Percentiles rank a stretch among this genome's conserved stretches.
phyloP scores from a whole-genome alignment of 2,113 vertebrate genomes.

The Anhinga rufa region DNA sequence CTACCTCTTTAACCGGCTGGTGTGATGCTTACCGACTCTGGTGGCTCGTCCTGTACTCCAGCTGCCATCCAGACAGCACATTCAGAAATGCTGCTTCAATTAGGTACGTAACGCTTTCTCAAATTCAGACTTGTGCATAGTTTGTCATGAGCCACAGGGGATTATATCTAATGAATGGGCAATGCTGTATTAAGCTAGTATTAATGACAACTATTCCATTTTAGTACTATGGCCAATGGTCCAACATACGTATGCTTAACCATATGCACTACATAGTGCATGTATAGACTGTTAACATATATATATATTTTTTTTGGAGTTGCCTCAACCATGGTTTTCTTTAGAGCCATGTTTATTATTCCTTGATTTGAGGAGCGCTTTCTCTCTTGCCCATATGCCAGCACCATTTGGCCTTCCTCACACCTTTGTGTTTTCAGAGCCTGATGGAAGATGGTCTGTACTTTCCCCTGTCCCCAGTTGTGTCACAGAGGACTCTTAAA shows the following conservation, averaged over 20 bases:
- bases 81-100: not conserved
- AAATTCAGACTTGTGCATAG: not conserved
- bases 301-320: not conserved
- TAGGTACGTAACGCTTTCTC: not conserved
- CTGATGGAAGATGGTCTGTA: not conserved
- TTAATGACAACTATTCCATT: not conserved
- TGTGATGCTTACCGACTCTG: not conserved
- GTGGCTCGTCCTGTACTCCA: not conserved
- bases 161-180: not conserved
- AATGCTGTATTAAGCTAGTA: not conserved
- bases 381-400: not conserved
- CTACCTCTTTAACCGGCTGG: not conserved
- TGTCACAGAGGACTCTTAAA: not conserved
- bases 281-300: not conserved
- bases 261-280: not conserved
- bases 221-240: not conserved
- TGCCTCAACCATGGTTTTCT: not conserved
- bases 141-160: rapidly evolving
- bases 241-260: not conserved
- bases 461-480: not conserved
- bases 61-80: not conserved
- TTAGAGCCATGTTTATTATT: not conserved
- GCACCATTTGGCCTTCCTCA: not conserved
- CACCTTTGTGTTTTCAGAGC: not conserved
- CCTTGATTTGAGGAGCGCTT: not conserved